These are phyloP conservation scores for Montipora capitata DNA, from an alignment of 92 coral and sea anemone genomes.

Conservation along the genomic window DNA sequence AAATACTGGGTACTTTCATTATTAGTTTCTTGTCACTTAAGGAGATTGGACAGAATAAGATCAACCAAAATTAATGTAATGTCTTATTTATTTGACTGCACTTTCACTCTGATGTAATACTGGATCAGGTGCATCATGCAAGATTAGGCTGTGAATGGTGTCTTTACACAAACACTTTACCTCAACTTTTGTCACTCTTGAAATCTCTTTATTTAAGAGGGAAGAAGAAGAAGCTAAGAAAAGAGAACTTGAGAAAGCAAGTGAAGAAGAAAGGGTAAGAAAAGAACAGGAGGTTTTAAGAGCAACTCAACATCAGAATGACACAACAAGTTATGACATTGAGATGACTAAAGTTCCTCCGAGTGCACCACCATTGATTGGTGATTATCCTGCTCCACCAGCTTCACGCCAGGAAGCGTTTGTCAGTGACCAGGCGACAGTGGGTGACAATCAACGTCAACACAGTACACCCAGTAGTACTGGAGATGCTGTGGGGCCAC, in stretches of 20 bases:
- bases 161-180: no score
- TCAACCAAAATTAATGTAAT: no score
- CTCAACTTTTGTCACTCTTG: background rate
- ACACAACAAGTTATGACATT: constrained; percentile 3
- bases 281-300: constrained; percentile 62
- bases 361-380: constrained; percentile 79
- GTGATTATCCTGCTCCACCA: constrained; percentile 82
- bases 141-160: no score
- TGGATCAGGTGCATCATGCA: no score
- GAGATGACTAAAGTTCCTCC: constrained; percentile 52
- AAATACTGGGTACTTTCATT: no score
- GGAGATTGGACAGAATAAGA: no score
- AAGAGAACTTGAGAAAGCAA: constrained; percentile 77
- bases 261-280: constrained; percentile 72
- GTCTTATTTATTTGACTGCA: no score
- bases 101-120: no score
- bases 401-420: constrained; percentile 37
- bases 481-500: constrained; percentile 21
- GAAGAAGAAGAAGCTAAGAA: constrained; percentile 78
- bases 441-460: constrained; percentile 72
- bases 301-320: constrained; percentile 68
- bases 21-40: no score
- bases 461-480: constrained; percentile 45
- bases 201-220: background rate
- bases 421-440: constrained; percentile 6